Conservation (phyloP, 2,888 invertebrate species). For the Synergus japonicus region DNA sequence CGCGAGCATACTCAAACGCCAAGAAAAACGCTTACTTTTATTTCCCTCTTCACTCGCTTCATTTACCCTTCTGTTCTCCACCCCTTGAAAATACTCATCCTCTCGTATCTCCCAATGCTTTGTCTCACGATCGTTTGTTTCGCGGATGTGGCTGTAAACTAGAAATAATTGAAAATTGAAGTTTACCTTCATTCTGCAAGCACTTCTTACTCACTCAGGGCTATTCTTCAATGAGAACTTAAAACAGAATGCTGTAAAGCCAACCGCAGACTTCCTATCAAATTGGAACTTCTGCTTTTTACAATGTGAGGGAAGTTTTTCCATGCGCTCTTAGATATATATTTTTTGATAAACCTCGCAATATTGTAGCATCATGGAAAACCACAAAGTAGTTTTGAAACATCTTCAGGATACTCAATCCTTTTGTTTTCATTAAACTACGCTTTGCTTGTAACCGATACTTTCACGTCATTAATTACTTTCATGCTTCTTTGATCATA, state of each 20-base stretch:
- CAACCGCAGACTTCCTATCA: neutral
- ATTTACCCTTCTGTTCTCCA: neutral
- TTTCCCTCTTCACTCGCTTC: neutral
- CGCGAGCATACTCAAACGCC: conserved; percentile 16
- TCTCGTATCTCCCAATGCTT: conserved; percentile 36
- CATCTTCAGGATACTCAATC: neutral
- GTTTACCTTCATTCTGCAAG: conserved; percentile 1
- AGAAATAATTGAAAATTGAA: conserved; percentile 50
- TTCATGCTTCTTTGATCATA: neutral
- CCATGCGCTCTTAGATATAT: neutral
- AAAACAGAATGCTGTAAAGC: neutral
- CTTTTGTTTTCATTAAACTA: neutral
- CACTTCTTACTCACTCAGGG: neutral
- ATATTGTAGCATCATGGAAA: neutral
- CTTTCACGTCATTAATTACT: neutral
- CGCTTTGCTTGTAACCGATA: neutral
- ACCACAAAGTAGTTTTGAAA: neutral
- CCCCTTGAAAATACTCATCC: conserved; percentile 12
- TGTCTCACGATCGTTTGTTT: conserved; percentile 50
- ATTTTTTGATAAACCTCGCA: neutral
- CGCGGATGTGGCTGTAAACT: conserved; percentile 50
- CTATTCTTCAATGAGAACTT: neutral
- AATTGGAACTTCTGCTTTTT: neutral
- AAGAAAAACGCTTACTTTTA: neutral
- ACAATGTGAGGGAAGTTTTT: neutral